A percentile compares a stretch with the other conserved stretches of the same genome.
These are phyloP conservation scores for Nipponia nippon DNA, from an alignment of 2,113 vertebrate genomes.

Conservation along the genomic window DNA sequence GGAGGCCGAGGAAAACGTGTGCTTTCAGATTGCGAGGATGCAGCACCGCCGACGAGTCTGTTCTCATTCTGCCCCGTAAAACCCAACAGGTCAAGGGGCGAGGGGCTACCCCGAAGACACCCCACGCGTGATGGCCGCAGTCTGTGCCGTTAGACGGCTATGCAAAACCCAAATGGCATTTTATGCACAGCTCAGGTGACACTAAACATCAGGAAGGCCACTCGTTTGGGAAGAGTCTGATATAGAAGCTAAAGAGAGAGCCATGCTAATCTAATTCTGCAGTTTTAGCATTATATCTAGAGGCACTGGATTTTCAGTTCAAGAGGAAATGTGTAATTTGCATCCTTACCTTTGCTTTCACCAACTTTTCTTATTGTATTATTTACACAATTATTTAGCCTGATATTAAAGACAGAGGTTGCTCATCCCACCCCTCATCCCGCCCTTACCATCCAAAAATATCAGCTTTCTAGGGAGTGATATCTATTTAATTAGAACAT, in stretches of 20 bases:
- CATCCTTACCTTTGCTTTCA: not conserved
- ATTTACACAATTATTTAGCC: slow-evolving; percentile 66
- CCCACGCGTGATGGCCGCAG: not conserved
- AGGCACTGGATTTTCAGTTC: slow-evolving; percentile 63
- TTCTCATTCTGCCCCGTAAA: not conserved
- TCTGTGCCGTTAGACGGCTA: not conserved
- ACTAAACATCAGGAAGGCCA: not conserved
- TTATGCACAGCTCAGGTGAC: not conserved
- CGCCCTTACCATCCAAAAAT: not conserved
- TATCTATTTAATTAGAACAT: slow-evolving; percentile 54
- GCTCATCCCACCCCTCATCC: not conserved
- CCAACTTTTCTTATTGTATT: slow-evolving; percentile 22
- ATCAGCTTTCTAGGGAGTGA: slow-evolving; percentile 62
- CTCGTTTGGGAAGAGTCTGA: not conserved
- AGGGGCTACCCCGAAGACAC: not conserved
- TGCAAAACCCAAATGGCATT: not conserved
- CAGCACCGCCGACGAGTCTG: not conserved
- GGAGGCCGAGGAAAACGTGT: not conserved
- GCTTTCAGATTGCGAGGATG: not conserved
- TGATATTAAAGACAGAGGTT: slow-evolving; percentile 46
- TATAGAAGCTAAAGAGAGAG: not conserved
- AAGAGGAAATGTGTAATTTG: not conserved
- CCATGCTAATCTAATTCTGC: not conserved
- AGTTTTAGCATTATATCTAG: slow-evolving; percentile 6
- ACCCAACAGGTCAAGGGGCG: not conserved